phyloP scores from a whole-genome alignment of 2,888 invertebrate genomes.

The Eilema sororculum region DNA sequence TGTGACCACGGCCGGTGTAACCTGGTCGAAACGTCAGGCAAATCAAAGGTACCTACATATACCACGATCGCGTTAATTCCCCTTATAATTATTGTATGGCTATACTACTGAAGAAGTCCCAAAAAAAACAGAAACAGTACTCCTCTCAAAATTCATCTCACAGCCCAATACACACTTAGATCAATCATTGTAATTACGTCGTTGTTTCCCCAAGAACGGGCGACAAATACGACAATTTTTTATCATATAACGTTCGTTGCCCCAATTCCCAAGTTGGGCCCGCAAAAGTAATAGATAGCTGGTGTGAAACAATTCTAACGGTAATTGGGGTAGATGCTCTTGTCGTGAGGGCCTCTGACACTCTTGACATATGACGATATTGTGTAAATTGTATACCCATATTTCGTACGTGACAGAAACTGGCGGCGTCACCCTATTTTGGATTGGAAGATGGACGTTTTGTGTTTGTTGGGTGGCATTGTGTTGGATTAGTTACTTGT shows the following conservation, averaged over 20 bases:
- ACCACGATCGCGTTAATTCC: too few species aligned
- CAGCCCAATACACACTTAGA: conserved; percentile 45
- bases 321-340: conserved; percentile 80
- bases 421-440: conserved; percentile 50
- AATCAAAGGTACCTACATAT: too few species aligned
- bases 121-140: conserved; percentile 14
- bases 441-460: conserved; percentile 24
- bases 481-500: conserved; percentile 6
- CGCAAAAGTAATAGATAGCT: conserved; percentile 79
- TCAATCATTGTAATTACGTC: conserved; percentile 75
- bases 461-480: conserved; percentile 9
- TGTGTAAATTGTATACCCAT: conserved; percentile 78
- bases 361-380: conserved; percentile 80
- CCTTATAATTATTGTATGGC: too few species aligned
- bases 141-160: conserved; percentile 29
- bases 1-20: too few species aligned
- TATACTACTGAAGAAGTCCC: background rate
- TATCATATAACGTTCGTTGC: conserved; percentile 57
- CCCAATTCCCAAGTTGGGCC: conserved; percentile 70
- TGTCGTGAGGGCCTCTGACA: conserved; percentile 72
- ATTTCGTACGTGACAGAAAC: conserved; percentile 67
- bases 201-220: conserved; percentile 43
- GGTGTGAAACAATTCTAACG: conserved; percentile 76
- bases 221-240: conserved; percentile 68
- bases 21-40: too few species aligned